A percentile compares a stretch with the other conserved stretches of the same genome.
phyloP scores from a whole-genome alignment of 2,113 vertebrate species.

The Mellivora capensis region DNA sequence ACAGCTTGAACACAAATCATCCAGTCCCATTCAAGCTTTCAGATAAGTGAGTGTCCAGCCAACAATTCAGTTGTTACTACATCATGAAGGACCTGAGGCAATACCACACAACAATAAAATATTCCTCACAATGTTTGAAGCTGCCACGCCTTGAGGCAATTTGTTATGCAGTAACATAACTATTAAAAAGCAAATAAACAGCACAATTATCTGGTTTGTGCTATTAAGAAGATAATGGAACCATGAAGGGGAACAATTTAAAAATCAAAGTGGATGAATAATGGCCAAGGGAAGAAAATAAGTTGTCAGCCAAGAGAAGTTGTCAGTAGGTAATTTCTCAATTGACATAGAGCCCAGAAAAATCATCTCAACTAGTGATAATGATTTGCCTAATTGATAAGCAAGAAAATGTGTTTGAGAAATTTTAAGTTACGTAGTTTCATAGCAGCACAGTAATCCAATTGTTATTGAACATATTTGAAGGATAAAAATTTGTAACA shows the following conservation, averaged over 20 bases:
- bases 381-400: background rate
- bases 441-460: background rate
- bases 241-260: background rate
- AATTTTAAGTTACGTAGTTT: background rate
- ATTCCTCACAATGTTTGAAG: background rate
- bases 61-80: background rate
- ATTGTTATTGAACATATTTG: background rate
- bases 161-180: background rate
- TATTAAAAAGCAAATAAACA: background rate
- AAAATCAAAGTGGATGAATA: background rate
- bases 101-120: background rate
- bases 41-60: background rate
- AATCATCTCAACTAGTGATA: background rate
- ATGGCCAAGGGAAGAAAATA: background rate
- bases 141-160: background rate
- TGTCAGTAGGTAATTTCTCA: background rate
- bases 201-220: background rate
- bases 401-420: background rate
- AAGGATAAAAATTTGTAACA: background rate
- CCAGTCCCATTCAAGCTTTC: background rate
- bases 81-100: background rate
- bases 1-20: background rate
- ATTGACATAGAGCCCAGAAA: background rate
- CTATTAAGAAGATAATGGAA: background rate
- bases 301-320: background rate